These are phyloP conservation scores for Caenorhabditis sp. DNA, from an alignment of 2,888 invertebrate species.

Conservation along the genomic window DNA sequence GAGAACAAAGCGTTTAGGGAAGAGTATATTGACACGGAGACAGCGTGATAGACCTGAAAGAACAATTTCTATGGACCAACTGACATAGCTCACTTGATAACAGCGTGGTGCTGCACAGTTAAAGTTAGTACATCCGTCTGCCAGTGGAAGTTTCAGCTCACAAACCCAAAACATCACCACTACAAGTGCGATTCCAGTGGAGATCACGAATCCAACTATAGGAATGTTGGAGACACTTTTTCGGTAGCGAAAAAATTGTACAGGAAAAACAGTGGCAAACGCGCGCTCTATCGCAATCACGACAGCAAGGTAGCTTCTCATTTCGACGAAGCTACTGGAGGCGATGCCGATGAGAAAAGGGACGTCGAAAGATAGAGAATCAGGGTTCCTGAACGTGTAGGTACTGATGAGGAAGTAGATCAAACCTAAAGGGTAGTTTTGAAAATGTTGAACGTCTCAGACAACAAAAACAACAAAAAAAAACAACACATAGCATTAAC, in stretches of 20 bases:
- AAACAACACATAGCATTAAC: too few species aligned
- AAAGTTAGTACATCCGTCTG: neutral
- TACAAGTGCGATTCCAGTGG: neutral
- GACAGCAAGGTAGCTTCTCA: neutral
- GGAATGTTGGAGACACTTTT: neutral
- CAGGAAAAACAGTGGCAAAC: neutral
- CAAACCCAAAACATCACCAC: neutral
- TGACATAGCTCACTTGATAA: neutral
- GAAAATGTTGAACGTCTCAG: too few species aligned
- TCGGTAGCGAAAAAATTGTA: neutral
- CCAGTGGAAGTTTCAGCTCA: neutral
- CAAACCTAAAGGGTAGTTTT: neutral
- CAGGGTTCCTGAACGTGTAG: neutral
- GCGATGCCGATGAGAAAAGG: neutral
- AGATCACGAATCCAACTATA: neutral
- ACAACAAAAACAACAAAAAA: too few species aligned
- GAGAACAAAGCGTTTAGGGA: neutral
- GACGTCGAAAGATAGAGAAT: neutral
- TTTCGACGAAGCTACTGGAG: neutral
- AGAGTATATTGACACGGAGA: neutral
- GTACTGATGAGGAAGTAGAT: neutral
- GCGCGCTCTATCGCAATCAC: neutral
- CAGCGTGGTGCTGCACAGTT: neutral
- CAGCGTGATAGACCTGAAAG: neutral
- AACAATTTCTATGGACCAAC: neutral